Base-by-base conservation (phyloP, 2,797 vertebrate species). In the Sebastes nivosus region DNA sequence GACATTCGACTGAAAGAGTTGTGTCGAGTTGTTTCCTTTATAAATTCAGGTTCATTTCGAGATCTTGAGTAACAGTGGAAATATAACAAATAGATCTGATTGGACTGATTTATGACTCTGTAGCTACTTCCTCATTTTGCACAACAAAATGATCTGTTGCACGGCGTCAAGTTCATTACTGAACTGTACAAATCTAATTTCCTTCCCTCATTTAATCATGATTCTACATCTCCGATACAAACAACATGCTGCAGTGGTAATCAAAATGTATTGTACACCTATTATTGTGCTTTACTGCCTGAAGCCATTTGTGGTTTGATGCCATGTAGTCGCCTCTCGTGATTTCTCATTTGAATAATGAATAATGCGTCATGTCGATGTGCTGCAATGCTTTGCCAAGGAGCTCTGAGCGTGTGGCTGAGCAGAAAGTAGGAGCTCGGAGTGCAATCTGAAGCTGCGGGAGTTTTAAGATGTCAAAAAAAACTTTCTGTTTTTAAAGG, bases 401-500 rank as follows among this genome's bases (percentile, higher is more conserved):
- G 34, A 46, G 27, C 32, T 30, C n/a, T 12, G 24, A 72, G 54
- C 25, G 1, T 27, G 55, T 68, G 6, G 20, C 77, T 27, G 20
- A 14, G 42, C 42, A 46, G 42, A 18, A 46, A 18, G 42, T 46
- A 18, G 42, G 42, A 46, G 42, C 42, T 46, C 16, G 6, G 42
- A 46, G 42, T 46, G 42, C 42, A 46, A 46, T 46, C 42, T 18
- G 69, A 36, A 50, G n/a, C 57, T 32, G 22, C 3, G 6, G 8
- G 22, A 78, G 67, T 25, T 72, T 74, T 20, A 38, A 83, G 50
- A 59, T 60, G 20, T 80, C 70, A 66, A 66, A 63, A 77, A 61
- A 75, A 61, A 36, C 54, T 20, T 34, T 54, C 4, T 57, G 22
- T 65, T 65, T 27, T 58, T 32, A 18, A 73, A 83, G 3, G 22